Evolutionary conservation across 2,888 invertebrate genomes (phyloP), one percentile per base, ranked within the genome.

Genomic region (Operophtera brumata): DNA sequence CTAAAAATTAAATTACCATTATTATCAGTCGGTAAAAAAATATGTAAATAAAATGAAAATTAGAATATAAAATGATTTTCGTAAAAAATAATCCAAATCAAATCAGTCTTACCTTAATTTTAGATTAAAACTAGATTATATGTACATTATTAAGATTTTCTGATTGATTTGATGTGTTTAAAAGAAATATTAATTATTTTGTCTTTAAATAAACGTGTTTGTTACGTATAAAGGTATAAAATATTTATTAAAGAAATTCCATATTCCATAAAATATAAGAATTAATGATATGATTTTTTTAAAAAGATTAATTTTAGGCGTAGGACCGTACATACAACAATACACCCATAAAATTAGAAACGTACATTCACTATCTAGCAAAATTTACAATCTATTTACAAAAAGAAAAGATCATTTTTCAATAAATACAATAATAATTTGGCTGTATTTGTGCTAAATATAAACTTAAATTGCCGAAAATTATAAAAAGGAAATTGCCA

Each of bases 21-120:
- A 79, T 40, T 63, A 78, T 85, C 85, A 83, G 82, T 84, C 84
- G 74, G 77, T 82, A 78, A 84, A 70, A 70, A 69, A 30, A 71
- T 69, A 75, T 54, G 65, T 72, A 60, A 62, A 67, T 72, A 76
- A 64, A 69, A 72, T 75, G 75, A 58, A 70, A 68, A 73, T 77
- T 77, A 61, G 72, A 73, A 70, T 64, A 64, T 68, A 64, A 9
- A 71, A 66, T 66, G 69, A 63, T 57, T 55, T 59, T 43, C 43
- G 48, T 67, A 70, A 67, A 75, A 75, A 73, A 68, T 69, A 75
- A 74, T 77, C 70, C 72, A 84, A 84, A 84, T 79, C 78, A 84
- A 88, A 86, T 89, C 89, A 89, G 89, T 89, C 89, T 88, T 84
- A 86, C 78, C 79, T 83, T 85, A 85, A 66, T 75, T 81, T 82